Conservation (phyloP, 1,140 invertebrate species). For the Trypoxylus dichotomus region DNA sequence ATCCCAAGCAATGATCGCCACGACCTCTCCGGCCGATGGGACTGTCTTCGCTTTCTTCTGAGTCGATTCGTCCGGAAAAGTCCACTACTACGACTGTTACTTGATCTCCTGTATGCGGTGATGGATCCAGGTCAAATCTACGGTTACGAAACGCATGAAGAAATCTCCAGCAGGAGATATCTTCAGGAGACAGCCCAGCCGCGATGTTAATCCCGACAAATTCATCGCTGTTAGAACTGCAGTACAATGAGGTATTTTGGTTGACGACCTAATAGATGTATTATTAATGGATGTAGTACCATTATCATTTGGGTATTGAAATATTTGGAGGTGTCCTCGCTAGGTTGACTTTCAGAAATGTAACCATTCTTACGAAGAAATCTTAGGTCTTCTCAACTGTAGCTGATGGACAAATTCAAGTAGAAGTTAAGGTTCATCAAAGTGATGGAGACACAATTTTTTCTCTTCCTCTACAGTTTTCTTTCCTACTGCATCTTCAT, state of each 20-base stretch:
- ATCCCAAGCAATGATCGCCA: no score
- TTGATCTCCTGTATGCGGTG: no score
- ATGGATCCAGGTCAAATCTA: no score
- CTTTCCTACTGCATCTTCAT: no score
- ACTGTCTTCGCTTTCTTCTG: no score
- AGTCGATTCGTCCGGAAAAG: no score
- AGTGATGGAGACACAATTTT: conserved; percentile 80
- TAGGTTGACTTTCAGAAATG: conserved; percentile 57
- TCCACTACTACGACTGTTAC: no score
- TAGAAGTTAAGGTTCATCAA: conserved; percentile 61
- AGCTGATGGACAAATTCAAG: conserved; percentile 52
- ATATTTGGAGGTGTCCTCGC: conserved; percentile 65
- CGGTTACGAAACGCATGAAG: no score
- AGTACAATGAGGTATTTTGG: conserved; percentile 57
- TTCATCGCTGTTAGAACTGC: conserved; percentile 64
- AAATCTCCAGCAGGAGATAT: conserved; percentile 96
- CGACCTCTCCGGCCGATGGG: no score
- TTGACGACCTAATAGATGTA: conserved; percentile 66
- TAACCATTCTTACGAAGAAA: conserved; percentile 72
- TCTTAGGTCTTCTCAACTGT: conserved; percentile 55
- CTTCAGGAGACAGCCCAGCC: conserved; percentile 74
- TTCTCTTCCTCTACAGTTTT: no score
- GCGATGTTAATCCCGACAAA: conserved; percentile 58
- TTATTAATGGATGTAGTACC: conserved; percentile 74
- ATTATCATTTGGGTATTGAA: conserved; percentile 73